Base-by-base conservation (phyloP, 2,797 vertebrate genomes). In the Synaphobranchus kaupii region DNA sequence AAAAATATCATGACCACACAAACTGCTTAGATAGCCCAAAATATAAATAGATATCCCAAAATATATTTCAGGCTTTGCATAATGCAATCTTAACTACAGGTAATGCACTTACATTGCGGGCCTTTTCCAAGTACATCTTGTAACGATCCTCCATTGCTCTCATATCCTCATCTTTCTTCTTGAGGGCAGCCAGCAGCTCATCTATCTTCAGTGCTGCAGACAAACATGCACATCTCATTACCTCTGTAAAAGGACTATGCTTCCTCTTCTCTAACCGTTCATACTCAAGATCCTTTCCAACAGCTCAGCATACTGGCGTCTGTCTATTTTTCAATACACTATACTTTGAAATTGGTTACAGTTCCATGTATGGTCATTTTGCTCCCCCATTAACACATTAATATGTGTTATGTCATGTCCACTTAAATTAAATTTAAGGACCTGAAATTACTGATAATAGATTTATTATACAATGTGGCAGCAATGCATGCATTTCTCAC, bases 101-200 rank as follows among this genome's bases (percentile, higher is more conserved):
- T 3, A 15, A n/a, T 56, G 15, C 28, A 95, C 98, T 97, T 94
- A 99, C 98, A 89, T 97, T 98, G 89, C 98, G 97, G 92, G 98
- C 99, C 94, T 99, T 99, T 93, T 99, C 98, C 91, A 99, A 95
- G 92, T 99, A 99, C 97, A 98, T 98, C 93, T 99, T 99, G n/a
- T 99, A 99, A 92, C 99, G 95, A 90, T 99, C 98, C 90, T 99
- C 98, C 98, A 99, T 99, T 10, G 98, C 97, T 94, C 96, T 97
- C 99, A 99, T 99, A 94, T 99, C 99, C 12, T 99, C 99, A 63
- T 99, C 99, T 90, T 99, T 99, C 94, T 99, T 99, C 90, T 96
- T 97, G 90, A 99, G 95, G 89, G 98, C 97, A 63, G 97, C 96
- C 93, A 97, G 97, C 91, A 99, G 95, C 92, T 99, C 98, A 80